A percentile compares a stretch with the other conserved stretches of the same genome.
Conservation (phyloP, 2,797 vertebrate species). For the Antennarius maculatus region DNA sequence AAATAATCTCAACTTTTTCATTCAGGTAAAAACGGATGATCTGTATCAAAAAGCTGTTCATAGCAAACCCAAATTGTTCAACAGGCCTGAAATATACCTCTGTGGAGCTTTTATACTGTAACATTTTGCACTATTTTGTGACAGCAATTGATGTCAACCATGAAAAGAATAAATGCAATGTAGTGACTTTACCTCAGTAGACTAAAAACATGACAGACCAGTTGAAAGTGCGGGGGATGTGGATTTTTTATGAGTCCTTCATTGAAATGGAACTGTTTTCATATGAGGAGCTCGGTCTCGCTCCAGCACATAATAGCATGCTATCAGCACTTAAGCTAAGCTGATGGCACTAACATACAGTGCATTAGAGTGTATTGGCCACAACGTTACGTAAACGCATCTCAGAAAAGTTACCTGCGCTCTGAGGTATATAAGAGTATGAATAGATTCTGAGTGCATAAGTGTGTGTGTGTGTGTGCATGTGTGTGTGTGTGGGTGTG, state of each 20-base stretch:
- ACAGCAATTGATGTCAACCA: slow-evolving; percentile 31
- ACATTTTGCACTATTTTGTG: slow-evolving; percentile 55
- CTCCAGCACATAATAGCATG: slow-evolving; percentile 7
- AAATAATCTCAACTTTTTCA: too few species aligned
- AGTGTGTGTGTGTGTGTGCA: neutral
- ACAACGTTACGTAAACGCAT: neutral
- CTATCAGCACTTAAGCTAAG: slow-evolving; percentile 12
- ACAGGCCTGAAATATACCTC: neutral
- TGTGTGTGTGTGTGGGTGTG: neutral
- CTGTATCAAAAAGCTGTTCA: too few species aligned
- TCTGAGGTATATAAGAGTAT: neutral
- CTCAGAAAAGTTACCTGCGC: neutral
- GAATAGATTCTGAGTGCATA: neutral
- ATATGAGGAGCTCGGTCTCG: slow-evolving; percentile 6
- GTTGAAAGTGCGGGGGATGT: slow-evolving; percentile 7
- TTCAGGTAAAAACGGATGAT: too few species aligned
- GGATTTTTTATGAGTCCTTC: slow-evolving; percentile 15
- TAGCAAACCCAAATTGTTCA: too few species aligned
- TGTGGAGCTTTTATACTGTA: slow-evolving; percentile 7
- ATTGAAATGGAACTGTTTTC: slow-evolving; percentile 34
- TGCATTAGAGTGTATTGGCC: neutral
- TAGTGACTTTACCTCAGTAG: slow-evolving; percentile 31
- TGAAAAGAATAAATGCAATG: slow-evolving; percentile 37
- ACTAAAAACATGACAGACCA: slow-evolving; percentile 10
- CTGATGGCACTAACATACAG: neutral